A percentile compares a stretch with the other conserved stretches of the same genome.
These are phyloP conservation scores for Valencia hispanica DNA, from an alignment of 2,797 vertebrate genomes.

Conservation along the genomic window DNA sequence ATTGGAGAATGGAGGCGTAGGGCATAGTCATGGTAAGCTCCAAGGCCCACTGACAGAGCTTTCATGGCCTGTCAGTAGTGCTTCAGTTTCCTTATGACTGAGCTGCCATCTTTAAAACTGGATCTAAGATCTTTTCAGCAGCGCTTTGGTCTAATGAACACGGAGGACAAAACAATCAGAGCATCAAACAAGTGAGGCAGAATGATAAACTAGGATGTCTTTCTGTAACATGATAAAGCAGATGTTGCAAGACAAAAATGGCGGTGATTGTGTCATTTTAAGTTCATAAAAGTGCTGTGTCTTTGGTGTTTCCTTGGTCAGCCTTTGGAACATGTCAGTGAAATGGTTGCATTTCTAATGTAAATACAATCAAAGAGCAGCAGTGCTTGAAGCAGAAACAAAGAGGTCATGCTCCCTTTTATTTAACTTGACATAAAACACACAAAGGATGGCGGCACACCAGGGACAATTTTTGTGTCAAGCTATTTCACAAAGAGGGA, in stretches of 20 bases:
- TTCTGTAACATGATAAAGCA: background rate
- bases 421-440: constrained; percentile 50
- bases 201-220: constrained; percentile 2
- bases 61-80: constrained; percentile 53
- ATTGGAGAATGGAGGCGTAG: constrained; percentile 40
- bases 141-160: constrained; percentile 24
- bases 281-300: background rate
- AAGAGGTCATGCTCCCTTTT: constrained; percentile 40
- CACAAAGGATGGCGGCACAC: constrained; percentile 26
- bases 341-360: constrained; percentile 17
- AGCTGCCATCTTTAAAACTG: constrained; percentile 23
- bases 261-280: background rate
- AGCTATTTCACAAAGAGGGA: background rate
- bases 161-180: constrained; percentile 18
- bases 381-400: constrained; percentile 51
- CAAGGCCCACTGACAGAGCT: constrained; percentile 40
- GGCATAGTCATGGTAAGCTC: constrained; percentile 49
- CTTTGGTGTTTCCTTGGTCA: background rate
- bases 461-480: background rate
- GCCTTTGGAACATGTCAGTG: constrained; percentile 28
- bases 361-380: constrained; percentile 21
- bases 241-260: background rate
- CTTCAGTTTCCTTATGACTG: constrained; percentile 19
- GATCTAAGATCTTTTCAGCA: constrained; percentile 22
- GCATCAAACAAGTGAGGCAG: constrained; percentile 3